Evolutionary conservation across 1,140 invertebrate genomes (phyloP).

Genomic region (Leptinotarsa texana): DNA sequence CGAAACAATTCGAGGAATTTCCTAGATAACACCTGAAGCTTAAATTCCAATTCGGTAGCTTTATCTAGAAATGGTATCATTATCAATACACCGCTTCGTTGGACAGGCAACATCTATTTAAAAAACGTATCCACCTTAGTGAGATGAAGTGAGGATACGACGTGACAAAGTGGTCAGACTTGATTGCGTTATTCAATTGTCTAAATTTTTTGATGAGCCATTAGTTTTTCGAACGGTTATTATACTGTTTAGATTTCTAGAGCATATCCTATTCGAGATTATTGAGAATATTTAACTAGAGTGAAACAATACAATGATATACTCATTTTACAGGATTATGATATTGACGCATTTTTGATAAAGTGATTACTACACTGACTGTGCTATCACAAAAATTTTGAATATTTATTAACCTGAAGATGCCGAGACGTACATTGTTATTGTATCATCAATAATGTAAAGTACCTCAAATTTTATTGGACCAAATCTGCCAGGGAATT

Average conservation of each 20-base stretch:
- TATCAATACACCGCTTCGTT: conserved; percentile 28
- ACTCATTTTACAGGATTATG: no score
- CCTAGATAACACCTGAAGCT: conserved; percentile 27
- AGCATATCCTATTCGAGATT: no score
- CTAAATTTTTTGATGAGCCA: conserved; percentile 32
- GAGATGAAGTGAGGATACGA: conserved; percentile 21
- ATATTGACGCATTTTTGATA: no score
- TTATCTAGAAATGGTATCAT: conserved; percentile 27
- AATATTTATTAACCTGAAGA: no score
- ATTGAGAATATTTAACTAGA: no score
- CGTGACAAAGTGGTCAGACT: conserved; percentile 42
- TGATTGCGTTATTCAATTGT: conserved; percentile 46
- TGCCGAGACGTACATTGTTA: no score
- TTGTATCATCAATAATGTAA: no score
- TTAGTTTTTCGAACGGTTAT: conserved; percentile 21
- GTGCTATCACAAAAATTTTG: no score
- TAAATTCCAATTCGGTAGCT: conserved; percentile 29
- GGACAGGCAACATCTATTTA: conserved; percentile 44
- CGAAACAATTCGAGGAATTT: conserved; percentile 18
- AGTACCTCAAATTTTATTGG: no score
- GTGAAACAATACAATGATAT: no score
- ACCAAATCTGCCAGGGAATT: no score
- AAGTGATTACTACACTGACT: no score
- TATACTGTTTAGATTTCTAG: not conserved
- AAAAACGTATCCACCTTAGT: conserved; percentile 35